Conservation (phyloP, 2,888 invertebrate species). For the Andrena trimmerana region DNA sequence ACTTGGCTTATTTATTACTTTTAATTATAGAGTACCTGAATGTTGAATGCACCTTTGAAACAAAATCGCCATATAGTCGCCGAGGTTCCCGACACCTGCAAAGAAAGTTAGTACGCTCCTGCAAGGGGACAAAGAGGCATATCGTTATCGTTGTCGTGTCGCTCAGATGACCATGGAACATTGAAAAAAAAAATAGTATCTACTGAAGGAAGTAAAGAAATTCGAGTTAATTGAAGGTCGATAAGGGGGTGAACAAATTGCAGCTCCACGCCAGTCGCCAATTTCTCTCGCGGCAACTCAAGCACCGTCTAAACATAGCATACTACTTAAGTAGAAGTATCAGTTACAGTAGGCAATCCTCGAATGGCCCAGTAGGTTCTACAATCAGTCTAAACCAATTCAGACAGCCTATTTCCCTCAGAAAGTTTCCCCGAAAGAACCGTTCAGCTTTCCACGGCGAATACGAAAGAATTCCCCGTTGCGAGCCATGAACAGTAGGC, state of each 20-base stretch:
- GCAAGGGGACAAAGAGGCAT: constrained; percentile 53
- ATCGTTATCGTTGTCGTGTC: constrained; percentile 58
- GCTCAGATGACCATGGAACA: constrained; percentile 16
- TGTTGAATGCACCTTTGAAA: not conserved
- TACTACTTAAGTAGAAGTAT: not conserved
- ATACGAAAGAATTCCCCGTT: too few species aligned
- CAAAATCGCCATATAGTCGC: constrained; percentile 5
- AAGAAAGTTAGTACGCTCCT: constrained; percentile 65
- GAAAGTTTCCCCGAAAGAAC: too few species aligned
- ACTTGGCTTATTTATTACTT: too few species aligned
- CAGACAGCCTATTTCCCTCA: too few species aligned
- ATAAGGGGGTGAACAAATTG: not conserved
- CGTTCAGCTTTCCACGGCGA: too few species aligned
- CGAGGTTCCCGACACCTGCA: constrained; percentile 58
- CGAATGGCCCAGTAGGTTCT: too few species aligned
- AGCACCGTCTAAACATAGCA: not conserved
- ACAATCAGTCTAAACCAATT: too few species aligned
- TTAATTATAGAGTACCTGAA: too few species aligned
- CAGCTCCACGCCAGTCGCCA: constrained; percentile 20
- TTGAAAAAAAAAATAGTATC: not conserved
- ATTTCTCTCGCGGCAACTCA: constrained; percentile 1
- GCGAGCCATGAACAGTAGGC: too few species aligned
- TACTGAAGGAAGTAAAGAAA: not conserved
- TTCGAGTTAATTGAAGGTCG: not conserved
- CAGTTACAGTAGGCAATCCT: not conserved